These are phyloP conservation scores for Nibea albiflora DNA, from an alignment of 2,113 vertebrate species.

Conservation along the genomic window DNA sequence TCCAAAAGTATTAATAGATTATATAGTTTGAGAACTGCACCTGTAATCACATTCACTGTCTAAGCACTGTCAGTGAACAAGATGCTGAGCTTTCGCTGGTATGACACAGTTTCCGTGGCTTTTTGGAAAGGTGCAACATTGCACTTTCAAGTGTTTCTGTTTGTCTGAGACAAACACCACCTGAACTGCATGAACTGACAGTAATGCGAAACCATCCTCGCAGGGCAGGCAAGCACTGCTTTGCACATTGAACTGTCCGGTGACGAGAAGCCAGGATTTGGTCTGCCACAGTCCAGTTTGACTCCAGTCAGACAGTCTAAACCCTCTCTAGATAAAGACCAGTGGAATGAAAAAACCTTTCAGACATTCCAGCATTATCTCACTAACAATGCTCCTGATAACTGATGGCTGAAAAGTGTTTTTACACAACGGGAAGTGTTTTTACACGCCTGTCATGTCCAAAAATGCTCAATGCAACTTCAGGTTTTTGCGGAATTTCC, in stretches of 20 bases:
- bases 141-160: not conserved
- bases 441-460: not conserved
- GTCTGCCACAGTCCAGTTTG: not conserved
- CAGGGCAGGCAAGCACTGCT: not conserved
- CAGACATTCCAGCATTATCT: constrained; percentile 14
- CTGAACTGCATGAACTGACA: constrained; percentile 6
- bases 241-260: not conserved
- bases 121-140: not conserved
- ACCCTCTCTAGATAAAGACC: constrained; percentile 20
- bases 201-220: not conserved
- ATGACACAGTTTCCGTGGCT: not conserved
- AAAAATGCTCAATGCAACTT: not conserved
- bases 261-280: constrained; percentile 12
- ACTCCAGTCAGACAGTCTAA: constrained; percentile 13
- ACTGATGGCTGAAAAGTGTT: not conserved
- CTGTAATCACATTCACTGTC: not conserved
- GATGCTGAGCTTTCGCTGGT: not conserved
- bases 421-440: not conserved
- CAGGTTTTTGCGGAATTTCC: not conserved
- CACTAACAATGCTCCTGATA: not conserved
- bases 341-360: constrained; percentile 33
- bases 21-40: not conserved
- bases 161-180: constrained; percentile 5
- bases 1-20: too few species aligned
- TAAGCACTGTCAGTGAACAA: not conserved